These are phyloP conservation scores for Arremon aurantiirostris DNA, from an alignment of 2,797 vertebrate genomes.

Conservation along the genomic window DNA sequence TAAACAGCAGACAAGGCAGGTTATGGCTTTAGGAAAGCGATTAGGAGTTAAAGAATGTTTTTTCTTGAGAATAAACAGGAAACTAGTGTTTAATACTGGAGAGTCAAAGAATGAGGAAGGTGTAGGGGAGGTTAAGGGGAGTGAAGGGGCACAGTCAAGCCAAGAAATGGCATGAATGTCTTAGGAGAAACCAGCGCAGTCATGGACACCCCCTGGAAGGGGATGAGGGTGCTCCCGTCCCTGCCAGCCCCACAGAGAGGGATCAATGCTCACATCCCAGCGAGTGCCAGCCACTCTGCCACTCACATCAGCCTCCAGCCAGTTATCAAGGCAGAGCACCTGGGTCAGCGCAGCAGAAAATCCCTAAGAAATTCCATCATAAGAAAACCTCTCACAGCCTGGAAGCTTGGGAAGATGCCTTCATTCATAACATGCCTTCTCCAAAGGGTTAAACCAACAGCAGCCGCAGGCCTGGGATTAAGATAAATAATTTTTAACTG, in stretches of 20 bases:
- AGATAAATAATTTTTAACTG: not conserved
- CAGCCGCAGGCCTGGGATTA: not conserved
- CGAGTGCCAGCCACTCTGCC: not conserved
- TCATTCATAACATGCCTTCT: accelerated
- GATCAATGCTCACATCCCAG: not conserved
- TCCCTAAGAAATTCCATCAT: not conserved
- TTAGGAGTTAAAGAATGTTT: slow-evolving; percentile 44
- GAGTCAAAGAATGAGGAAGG: not conserved
- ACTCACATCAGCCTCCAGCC: accelerated
- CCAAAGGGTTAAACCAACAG: not conserved
- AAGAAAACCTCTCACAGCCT: not conserved
- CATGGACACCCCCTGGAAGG: accelerated
- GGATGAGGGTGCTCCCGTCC: not conserved
- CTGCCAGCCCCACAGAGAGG: not conserved
- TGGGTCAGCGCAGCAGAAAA: not conserved
- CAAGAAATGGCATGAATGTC: too few relatives aligned
- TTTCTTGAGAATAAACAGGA: slow-evolving; percentile 9
- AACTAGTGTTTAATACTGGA: not conserved
- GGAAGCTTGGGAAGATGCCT: accelerated
- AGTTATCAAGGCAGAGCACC: accelerated
- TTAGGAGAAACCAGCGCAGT: not conserved
- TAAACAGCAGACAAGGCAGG: slow-evolving; percentile 64
- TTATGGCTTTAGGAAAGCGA: slow-evolving; percentile 66
- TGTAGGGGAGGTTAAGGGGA: accelerated
- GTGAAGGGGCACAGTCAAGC: not conserved